Evolutionary conservation across 2,113 vertebrate species (phyloP).

Genomic region (Platanista minor): DNA sequence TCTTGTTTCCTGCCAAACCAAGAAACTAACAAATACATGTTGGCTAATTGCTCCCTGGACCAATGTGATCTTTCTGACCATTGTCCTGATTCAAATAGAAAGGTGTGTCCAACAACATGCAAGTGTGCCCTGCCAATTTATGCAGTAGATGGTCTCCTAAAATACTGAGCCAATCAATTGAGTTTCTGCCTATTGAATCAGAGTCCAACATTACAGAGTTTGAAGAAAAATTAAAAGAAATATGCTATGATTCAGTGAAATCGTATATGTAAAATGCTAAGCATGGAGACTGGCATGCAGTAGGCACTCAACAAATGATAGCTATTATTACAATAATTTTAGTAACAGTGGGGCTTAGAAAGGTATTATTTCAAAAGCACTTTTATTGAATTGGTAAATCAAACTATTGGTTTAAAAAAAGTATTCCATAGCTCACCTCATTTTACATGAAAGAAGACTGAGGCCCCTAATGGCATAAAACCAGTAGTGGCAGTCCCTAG

Average conservation of each 20-base stretch:
- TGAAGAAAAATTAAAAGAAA: not conserved
- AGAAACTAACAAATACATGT: constrained; percentile 38
- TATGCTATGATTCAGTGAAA: not conserved
- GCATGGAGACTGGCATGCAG: not conserved
- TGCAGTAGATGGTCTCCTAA: not conserved
- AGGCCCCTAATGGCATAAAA: not conserved
- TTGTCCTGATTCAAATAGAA: not conserved
- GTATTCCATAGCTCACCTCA: not conserved
- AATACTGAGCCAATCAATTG: not conserved
- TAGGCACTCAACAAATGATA: not conserved
- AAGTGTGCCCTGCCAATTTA: not conserved
- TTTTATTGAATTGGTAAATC: not conserved
- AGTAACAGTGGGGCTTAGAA: not conserved
- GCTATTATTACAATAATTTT: not conserved
- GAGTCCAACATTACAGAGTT: not conserved
- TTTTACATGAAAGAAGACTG: constrained; percentile 1
- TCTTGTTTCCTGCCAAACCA: constrained; percentile 59
- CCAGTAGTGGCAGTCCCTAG: not conserved
- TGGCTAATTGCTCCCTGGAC: constrained; percentile 23
- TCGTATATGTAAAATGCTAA: not conserved
- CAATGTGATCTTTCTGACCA: not conserved
- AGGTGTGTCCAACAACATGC: not conserved
- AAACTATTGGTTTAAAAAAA: not conserved
- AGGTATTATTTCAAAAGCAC: not conserved
- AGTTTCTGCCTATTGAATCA: not conserved